Evolutionary conservation across 1,140 invertebrate genomes (phyloP), one percentile per base, ranked within the genome.

Genomic region (Oreohelix idahoensis): DNA sequence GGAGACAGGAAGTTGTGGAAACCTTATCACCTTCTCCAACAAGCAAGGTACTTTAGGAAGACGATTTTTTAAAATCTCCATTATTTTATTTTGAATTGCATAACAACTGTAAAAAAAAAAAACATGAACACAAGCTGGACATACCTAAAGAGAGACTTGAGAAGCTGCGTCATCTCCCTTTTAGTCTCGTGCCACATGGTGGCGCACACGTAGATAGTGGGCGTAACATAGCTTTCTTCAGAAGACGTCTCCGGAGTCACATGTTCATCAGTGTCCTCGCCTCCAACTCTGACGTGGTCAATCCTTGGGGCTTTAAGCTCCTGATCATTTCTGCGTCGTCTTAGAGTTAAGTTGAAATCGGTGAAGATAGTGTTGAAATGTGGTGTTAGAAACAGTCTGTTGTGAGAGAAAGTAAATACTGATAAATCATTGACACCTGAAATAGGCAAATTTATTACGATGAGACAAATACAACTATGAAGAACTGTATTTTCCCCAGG

Each of bases 331-430:
- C 97, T 94, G 45, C 45, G 45, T 49, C 45, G 45, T 90, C 99
- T 99, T 42, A 99, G 92, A 0, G 97, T 97, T 93, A 99, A 94
- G 10, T 97, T 98, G 92, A 99, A 98, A 93, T 99, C 98, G 70
- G 99, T 97, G 13, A 99, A 93, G 15, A 98, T 92, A 0, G 96
- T 95, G 88, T 96, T 96, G 91, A 99, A 99, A 96, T 99, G 98
- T 0, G 98, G 98, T 8, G 96, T 94, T 0, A 99, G 96, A 88
- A 99, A 99, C 13, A 99, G 92, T 81, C 94, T 94, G 84, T 15
- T 87, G 84, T 85, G 45, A 29, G 10, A 73, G 36, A 32, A 49
- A 17, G 8, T 8, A 11, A 49, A 11, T 49, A 49, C 10, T 11
- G 8, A 11, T 11, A 11, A 11, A 49, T 49, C 45, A 49, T 49